Evolutionary conservation across 2,113 vertebrate genomes (phyloP).

Genomic region (Amphiprion percula): DNA sequence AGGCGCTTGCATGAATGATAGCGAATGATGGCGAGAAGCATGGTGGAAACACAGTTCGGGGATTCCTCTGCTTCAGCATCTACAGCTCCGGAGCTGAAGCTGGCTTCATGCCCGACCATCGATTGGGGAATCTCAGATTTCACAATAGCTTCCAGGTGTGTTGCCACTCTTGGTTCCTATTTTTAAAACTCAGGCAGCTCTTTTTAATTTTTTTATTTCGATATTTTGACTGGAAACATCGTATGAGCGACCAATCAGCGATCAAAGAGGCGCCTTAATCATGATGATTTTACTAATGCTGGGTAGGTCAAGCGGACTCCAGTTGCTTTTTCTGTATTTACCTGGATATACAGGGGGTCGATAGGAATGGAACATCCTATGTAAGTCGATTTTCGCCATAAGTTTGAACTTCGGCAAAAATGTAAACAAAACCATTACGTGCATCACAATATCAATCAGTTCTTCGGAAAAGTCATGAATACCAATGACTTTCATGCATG

Average conservation of each 20-base stretch:
- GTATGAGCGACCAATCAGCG: constrained; percentile 37
- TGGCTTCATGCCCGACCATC: constrained; percentile 37
- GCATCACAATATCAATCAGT: too few relatives aligned
- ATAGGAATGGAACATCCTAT: too few relatives aligned
- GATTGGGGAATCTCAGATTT: constrained; percentile 42
- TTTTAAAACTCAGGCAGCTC: constrained; percentile 29
- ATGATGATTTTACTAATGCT: constrained; percentile 16
- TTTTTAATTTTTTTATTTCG: neutral
- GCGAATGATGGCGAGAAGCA: neutral
- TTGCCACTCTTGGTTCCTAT: constrained; percentile 28
- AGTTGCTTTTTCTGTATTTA: constrained; percentile 28
- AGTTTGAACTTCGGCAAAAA: too few relatives aligned
- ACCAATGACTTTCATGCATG: too few relatives aligned
- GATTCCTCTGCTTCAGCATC: constrained; percentile 43
- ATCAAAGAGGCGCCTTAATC: constrained; percentile 29
- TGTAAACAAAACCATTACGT: too few relatives aligned
- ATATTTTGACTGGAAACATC: constrained; percentile 18
- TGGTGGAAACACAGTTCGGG: constrained; percentile 9
- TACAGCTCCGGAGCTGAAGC: constrained; percentile 8
- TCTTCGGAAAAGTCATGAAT: too few relatives aligned
- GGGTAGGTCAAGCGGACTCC: constrained; percentile 15
- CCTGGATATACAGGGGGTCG: too few relatives aligned
- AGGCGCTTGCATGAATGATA: constrained; percentile 3
- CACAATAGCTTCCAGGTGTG: constrained; percentile 39
- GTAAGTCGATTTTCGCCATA: too few relatives aligned